phyloP scores from a whole-genome alignment of 2,888 invertebrate genomes.

The Helobdella robusta region DNA sequence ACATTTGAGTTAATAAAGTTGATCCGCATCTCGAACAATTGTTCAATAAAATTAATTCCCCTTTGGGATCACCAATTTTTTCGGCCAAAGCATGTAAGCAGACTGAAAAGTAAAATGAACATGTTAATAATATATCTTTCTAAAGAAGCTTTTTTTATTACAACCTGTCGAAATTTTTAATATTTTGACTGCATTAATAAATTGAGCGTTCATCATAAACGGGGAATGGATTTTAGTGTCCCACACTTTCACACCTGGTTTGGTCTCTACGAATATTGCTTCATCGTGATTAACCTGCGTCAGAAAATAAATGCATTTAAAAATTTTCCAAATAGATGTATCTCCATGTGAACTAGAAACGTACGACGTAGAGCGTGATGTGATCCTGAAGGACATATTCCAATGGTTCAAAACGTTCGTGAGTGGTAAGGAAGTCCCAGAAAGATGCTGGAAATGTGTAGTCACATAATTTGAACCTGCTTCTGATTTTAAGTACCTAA shows the following conservation, averaged over 20 bases:
- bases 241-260: conserved; percentile 21
- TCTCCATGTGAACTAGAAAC: too few relatives aligned
- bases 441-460: conserved; percentile 12
- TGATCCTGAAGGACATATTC: conserved; percentile 28
- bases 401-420: conserved; percentile 27
- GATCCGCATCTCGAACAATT: conserved; percentile 32
- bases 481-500: conserved; percentile 14
- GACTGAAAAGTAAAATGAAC: too few relatives aligned
- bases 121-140: too few relatives aligned
- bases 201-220: conserved; percentile 28
- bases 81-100: conserved; percentile 27
- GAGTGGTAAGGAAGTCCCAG: conserved; percentile 28
- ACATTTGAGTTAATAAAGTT: conserved; percentile 29
- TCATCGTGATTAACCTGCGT: conserved; percentile 7
- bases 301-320: not conserved
- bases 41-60: conserved; percentile 27
- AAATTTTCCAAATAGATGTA: not conserved
- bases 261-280: conserved; percentile 29
- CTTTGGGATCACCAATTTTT: conserved; percentile 26
- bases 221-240: conserved; percentile 6
- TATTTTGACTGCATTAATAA: conserved; percentile 24
- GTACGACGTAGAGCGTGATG: conserved; percentile 26
- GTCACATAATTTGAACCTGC: conserved; percentile 29
- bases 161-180: conserved; percentile 26
- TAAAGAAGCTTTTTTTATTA: too few relatives aligned